Conservation (phyloP, 2,888 invertebrate genomes). For the Adela reaumurella region DNA sequence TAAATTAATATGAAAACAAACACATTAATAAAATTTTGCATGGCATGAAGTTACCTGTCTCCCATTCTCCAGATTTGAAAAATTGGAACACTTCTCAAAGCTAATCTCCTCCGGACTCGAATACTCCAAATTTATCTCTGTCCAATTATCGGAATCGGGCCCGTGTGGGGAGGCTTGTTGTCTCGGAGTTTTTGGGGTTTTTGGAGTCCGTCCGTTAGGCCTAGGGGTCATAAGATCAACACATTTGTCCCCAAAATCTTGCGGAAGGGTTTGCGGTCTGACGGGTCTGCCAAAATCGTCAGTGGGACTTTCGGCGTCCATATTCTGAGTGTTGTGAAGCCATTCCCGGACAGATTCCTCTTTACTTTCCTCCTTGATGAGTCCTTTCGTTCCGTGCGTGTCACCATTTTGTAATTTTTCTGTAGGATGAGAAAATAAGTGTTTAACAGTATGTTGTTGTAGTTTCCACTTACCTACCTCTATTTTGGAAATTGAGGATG, state of each 20-base stretch:
- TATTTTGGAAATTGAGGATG: too few relatives aligned
- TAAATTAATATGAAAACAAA: too few relatives aligned
- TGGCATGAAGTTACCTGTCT: too few relatives aligned
- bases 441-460: too few relatives aligned
- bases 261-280: conserved; percentile 12
- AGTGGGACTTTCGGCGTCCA: background rate
- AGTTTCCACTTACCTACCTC: too few relatives aligned
- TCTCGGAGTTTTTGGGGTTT: conserved; percentile 10
- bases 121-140: conserved; percentile 68
- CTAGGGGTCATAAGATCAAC: conserved; percentile 15
- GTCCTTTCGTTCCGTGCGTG: too few relatives aligned
- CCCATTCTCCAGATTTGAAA: conserved; percentile 25
- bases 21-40: too few relatives aligned
- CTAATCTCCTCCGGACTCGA: conserved; percentile 64
- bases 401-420: too few relatives aligned
- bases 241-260: conserved; percentile 13
- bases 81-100: conserved; percentile 53
- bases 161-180: conserved; percentile 20
- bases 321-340: conserved; percentile 19
- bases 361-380: background rate
- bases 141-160: conserved; percentile 62
- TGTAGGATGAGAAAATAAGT: too few relatives aligned
- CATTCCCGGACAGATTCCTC: conserved; percentile 41
- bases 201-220: conserved; percentile 20
- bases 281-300: background rate